These are phyloP conservation scores for Daboia siamensis DNA, from an alignment of 2,113 vertebrate species.

Conservation along the genomic window DNA sequence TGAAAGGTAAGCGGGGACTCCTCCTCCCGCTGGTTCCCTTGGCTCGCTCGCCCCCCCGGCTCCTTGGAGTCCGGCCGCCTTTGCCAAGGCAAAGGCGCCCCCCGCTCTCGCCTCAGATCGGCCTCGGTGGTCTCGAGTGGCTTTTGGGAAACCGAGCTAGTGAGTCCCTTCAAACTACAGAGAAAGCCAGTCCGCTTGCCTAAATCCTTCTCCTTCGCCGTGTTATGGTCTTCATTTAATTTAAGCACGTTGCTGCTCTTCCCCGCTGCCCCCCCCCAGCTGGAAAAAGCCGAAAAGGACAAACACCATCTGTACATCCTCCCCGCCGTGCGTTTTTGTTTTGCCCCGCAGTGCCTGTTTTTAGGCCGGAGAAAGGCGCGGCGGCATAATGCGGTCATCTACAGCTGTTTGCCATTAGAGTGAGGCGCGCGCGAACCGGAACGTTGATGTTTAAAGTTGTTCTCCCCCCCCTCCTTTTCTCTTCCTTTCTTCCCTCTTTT, in stretches of 20 bases:
- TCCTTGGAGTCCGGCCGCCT: neutral
- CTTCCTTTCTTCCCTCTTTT: no score
- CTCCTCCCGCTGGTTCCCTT: neutral
- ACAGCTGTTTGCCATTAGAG: slow-evolving; percentile 21
- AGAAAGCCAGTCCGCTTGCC: neutral
- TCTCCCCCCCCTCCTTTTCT: neutral
- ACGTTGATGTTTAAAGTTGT: neutral
- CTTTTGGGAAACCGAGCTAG: neutral
- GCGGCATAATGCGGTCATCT: neutral
- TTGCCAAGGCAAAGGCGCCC: no score
- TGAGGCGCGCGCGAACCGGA: neutral
- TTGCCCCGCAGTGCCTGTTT: neutral
- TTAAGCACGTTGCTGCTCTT: neutral
- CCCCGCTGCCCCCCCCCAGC: neutral
- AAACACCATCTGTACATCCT: neutral
- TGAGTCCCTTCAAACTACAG: neutral
- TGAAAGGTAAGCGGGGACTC: neutral
- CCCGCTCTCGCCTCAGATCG: neutral
- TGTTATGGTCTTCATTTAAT: neutral
- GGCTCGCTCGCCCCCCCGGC: no score
- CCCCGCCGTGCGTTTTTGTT: neutral
- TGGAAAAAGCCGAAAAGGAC: neutral
- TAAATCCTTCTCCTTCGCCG: no score
- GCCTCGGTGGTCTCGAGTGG: neutral
- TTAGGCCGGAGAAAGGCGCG: neutral